Base-by-base conservation (phyloP, 2,888 invertebrate species). In the Myopa testacea region DNA sequence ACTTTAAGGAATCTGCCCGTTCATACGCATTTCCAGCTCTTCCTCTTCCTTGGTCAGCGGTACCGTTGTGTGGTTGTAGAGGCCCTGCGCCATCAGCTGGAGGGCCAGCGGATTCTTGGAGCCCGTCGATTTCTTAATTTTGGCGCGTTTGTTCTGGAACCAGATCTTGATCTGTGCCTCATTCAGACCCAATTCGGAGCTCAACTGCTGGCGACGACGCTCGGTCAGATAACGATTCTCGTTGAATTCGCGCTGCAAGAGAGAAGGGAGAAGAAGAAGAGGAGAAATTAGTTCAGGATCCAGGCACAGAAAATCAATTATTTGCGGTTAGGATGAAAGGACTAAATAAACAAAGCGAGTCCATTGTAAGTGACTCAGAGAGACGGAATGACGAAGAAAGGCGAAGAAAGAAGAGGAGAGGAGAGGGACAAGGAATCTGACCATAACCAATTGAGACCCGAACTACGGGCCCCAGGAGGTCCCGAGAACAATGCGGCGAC, bases 121-220 rank as follows among this genome's bases (percentile, higher is more conserved):
- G 0, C 96, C 96, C 0, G 93, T 93, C 0, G 96, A 93, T 88
- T 98, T 98, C 92, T 98, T 98, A 89, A 98, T 95, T 91, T 98
- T 98, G 81, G 98, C 98, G 19, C 98, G 92, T 89, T 98, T 98
- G 91, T 98, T 98, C 91, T 98, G 96, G 91, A 97, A 97, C 97
- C 97, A 98, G 89, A 98, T 97, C 91, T 98, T 98, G 88, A 97
- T 98, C 90, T 98, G 98, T 0, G 97, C 97, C 89, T 99, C 98
- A 84, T 98, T 98, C 79, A 98, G 91, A 0, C 96, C 95, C 78
- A 98, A 91, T 85, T 98, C 97, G 5, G 94, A 92, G n/a, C 98
- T 97, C 80, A 98, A 91, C 82, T 96, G 94, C 88, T 97, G 97
- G 67, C 98, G 92, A 82, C 98, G 91, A 79, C 95, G 92, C 89